Conservation (phyloP, 2,888 invertebrate genomes). For the Thereva unica region DNA sequence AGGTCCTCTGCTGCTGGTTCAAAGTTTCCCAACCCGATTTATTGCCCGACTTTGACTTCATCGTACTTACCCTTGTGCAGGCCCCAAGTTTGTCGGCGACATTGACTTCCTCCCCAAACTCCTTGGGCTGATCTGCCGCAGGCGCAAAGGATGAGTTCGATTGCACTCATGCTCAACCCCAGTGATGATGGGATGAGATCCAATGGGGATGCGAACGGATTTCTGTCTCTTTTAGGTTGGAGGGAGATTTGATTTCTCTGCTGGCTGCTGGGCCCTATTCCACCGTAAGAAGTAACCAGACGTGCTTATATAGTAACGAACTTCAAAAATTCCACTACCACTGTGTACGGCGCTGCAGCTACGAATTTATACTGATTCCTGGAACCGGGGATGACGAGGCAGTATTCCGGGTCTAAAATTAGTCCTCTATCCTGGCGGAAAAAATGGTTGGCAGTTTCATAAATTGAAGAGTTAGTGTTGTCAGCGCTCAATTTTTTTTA, state of each 20-base stretch:
- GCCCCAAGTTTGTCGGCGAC: background rate
- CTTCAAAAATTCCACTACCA: background rate
- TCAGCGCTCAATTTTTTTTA: no score
- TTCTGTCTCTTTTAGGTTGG: background rate
- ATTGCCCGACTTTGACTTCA: conserved; percentile 12
- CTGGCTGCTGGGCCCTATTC: background rate
- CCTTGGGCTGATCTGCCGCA: conserved; percentile 27
- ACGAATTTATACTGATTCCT: no score
- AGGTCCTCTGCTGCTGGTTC: background rate
- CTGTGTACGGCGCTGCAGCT: no score
- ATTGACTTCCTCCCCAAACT: conserved; percentile 1
- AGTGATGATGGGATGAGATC: background rate
- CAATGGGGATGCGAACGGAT: background rate
- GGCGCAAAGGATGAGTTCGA: conserved; percentile 28
- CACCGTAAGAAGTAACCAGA: background rate
- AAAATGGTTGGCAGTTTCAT: no score
- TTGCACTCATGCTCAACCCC: conserved; percentile 30
- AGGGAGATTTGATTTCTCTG: background rate
- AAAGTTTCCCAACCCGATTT: conserved; percentile 5
- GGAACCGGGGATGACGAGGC: no score
- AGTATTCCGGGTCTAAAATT: no score
- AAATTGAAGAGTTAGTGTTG: no score
- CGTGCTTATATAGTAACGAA: conserved; percentile 22
- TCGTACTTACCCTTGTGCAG: conserved; percentile 10
- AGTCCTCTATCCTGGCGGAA: no score